Conservation (phyloP, 2,888 invertebrate genomes). For the Dryomyza anilis region DNA sequence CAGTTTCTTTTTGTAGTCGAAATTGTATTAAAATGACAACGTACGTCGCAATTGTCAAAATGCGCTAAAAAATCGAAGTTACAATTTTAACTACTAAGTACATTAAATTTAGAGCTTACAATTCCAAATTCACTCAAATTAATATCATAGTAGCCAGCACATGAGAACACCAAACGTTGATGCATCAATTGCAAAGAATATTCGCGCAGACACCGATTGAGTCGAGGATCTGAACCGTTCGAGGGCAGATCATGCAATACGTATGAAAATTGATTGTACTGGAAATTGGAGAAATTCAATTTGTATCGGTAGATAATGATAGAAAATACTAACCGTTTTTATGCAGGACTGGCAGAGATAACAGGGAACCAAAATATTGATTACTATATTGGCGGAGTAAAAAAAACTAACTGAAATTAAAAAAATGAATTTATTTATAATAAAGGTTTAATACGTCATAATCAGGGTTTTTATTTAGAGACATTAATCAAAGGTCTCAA, state of each 20-base stretch:
- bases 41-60: conserved; percentile 47
- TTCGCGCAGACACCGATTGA: conserved; percentile 45
- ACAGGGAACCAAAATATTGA: conserved; percentile 45
- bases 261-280: conserved; percentile 46
- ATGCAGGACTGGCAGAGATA: conserved; percentile 47
- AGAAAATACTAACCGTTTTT: conserved; percentile 43
- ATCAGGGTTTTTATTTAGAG: too few relatives aligned
- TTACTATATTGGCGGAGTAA: conserved; percentile 30
- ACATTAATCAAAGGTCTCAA: too few relatives aligned
- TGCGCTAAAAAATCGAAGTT: too few relatives aligned
- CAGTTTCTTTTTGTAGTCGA: conserved; percentile 47
- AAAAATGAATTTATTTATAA: too few relatives aligned
- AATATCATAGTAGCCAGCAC: conserved; percentile 51
- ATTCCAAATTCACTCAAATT: conserved; percentile 50
- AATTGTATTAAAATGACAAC: conserved; percentile 53
- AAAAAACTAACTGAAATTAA: conserved; percentile 43
- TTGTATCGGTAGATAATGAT: too few relatives aligned
- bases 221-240: conserved; percentile 31
- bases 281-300: too few relatives aligned
- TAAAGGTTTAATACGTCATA: too few relatives aligned
- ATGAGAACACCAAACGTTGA: conserved; percentile 48
- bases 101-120: too few relatives aligned
- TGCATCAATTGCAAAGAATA: conserved; percentile 52
- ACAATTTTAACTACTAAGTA: too few relatives aligned
- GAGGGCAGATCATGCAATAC: conserved; percentile 45